Base-by-base conservation (phyloP, 53 echinoderm and acorn worm species). In the Henricia sp. region DNA sequence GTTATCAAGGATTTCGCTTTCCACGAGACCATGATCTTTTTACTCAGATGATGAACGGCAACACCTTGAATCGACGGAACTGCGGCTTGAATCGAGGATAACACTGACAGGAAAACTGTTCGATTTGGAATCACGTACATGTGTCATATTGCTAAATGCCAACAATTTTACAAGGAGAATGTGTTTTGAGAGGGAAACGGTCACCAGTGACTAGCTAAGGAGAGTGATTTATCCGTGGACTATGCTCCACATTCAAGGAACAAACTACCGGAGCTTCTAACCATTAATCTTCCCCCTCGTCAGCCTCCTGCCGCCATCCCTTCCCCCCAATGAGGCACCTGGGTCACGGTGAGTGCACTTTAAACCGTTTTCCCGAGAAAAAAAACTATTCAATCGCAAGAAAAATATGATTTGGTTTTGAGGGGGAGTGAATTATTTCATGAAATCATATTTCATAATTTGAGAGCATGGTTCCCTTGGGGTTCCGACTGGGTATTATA, bases 361-460 rank as follows among this genome's bases (percentile, higher is more conserved):
- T 56, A 21, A 25, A n/a, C 44, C 64, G 0, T 41, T 68, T 1
- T 41, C 0, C 12, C 10, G 17, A 0, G 2, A n/a, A n/a, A n/a
- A n/a, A n/a, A n/a, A n/a, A n/a, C n/a, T n/a, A n/a, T n/a, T n/a
- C n/a, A n/a, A n/a, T n/a, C n/a, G n/a, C n/a, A n/a, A n/a, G n/a
- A n/a, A n/a, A n/a, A n/a, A n/a, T n/a, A n/a, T n/a, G n/a, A n/a
- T n/a, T n/a, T 60, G 2, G 1, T 1, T n/a, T 38, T 0, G 20
- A 26, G 9, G 6, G 80, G 48, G 80, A 10, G 34, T 17, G 48
- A 24, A 21, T 74, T 35, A 54, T 54, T 34, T 80, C 64, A 80
- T 80, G 80, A 80, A 80, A 80, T 80, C 80, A 80, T 80, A 80
- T 80, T 80, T 80, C 60, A 64, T 80, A 64, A 46, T 80, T 64